Conservation (phyloP, 2,888 invertebrate species). For the Hirtodrosophila confusa region DNA sequence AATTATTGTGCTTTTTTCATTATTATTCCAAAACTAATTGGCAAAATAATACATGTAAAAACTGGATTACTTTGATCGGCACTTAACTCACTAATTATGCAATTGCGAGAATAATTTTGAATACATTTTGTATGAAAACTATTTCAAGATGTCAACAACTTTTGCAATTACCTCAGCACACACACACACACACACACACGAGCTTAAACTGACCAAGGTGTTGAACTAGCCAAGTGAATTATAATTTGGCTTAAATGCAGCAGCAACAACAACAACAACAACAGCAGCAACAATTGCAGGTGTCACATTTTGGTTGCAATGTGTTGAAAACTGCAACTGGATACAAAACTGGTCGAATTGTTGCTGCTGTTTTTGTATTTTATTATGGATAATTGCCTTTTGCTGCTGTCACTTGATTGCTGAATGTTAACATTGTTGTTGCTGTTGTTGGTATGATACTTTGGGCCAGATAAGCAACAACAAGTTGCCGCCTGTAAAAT, state of each 20-base stretch:
- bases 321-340: conserved; percentile 76
- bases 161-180: background rate
- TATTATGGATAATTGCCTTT: conserved; percentile 71
- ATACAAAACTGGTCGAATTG: conserved; percentile 43
- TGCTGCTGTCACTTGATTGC: conserved; percentile 60
- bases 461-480: conserved; percentile 43
- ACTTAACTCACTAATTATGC: background rate
- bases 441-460: conserved; percentile 32
- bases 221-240: conserved; percentile 72
- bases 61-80: background rate
- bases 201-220: conserved; percentile 68
- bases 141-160: conserved; percentile 36
- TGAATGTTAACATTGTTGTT: conserved; percentile 65
- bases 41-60: no score
- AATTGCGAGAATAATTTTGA: conserved; percentile 4
- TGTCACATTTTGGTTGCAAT: conserved; percentile 65
- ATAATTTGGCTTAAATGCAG: conserved; percentile 67
- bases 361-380: conserved; percentile 47
- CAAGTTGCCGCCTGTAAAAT: conserved; percentile 23
- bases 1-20: no score
- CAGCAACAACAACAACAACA: conserved; percentile 16
- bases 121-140: conserved; percentile 28
- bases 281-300: conserved; percentile 59
- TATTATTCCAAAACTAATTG: no score
- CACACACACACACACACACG: conserved; percentile 12